These are phyloP conservation scores for Xylophagus ater DNA, from an alignment of 2,888 invertebrate species.

Conservation along the genomic window DNA sequence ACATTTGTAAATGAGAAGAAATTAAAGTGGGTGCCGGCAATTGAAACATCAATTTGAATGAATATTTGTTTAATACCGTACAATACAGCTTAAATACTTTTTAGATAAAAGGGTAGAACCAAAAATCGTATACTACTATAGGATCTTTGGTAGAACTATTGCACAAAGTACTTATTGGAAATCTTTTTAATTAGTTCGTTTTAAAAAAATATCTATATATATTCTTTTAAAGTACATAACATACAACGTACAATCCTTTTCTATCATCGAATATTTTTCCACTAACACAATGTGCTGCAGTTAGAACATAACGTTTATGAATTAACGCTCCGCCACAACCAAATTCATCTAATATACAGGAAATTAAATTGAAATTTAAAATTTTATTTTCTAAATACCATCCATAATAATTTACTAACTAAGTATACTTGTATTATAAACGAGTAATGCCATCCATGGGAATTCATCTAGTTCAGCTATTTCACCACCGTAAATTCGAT, in stretches of 20 bases:
- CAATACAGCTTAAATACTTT: too few relatives aligned
- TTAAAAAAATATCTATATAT: too few relatives aligned
- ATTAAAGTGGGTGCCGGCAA: too few relatives aligned
- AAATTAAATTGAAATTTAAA: conserved; percentile 24
- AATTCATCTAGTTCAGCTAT: conserved; percentile 52
- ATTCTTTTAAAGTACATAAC: background rate
- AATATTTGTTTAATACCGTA: too few relatives aligned
- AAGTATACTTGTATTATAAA: conserved; percentile 43
- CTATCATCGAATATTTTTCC: conserved; percentile 41
- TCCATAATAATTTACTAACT: background rate
- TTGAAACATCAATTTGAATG: too few relatives aligned
- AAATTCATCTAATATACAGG: conserved; percentile 34
- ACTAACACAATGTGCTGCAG: conserved; percentile 52
- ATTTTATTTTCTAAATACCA: background rate
- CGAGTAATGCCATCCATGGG: conserved; percentile 51
- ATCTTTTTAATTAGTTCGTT: too few relatives aligned
- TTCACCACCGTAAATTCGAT: conserved; percentile 50
- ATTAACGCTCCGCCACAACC: conserved; percentile 53
- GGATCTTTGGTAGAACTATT: too few relatives aligned
- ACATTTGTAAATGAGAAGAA: too few relatives aligned
- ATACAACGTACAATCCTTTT: conserved; percentile 44
- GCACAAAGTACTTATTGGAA: too few relatives aligned
- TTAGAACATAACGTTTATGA: conserved; percentile 46
- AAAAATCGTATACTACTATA: too few relatives aligned
- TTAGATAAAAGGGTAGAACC: too few relatives aligned